A percentile compares a stretch with the other conserved stretches of the same genome.
Evolutionary conservation across 2,888 invertebrate species (phyloP).

Genomic region (Orchesella flavescens): DNA sequence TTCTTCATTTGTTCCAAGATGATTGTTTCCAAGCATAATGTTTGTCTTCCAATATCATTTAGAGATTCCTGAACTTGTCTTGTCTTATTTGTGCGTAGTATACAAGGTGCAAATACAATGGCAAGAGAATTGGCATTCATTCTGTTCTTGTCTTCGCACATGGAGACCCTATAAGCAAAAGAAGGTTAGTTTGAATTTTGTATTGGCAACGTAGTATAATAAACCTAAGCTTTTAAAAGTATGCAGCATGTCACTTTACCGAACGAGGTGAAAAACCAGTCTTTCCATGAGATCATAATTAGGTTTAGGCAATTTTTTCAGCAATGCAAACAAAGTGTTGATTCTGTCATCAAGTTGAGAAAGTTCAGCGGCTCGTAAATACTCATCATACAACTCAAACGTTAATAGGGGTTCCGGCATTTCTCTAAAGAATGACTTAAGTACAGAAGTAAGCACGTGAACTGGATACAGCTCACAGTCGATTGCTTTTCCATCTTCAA

Average conservation of each 20-base stretch:
- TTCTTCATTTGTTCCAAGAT: conserved; percentile 89
- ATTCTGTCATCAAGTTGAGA: conserved; percentile 87
- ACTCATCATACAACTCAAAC: conserved; percentile 95
- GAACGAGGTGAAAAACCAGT: conserved; percentile 91
- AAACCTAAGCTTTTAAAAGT: neutral
- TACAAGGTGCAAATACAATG: conserved; percentile 95
- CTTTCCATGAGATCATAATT: conserved; percentile 94
- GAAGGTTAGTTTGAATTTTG: neutral
- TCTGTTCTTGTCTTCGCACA: conserved; percentile 89
- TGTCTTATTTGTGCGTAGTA: conserved; percentile 85
- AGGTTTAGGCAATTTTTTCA: conserved; percentile 90
- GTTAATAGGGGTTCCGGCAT: conserved; percentile 94
- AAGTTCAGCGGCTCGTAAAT: conserved; percentile 90
- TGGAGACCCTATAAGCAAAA: conserved; percentile 80
- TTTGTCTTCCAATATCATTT: conserved; percentile 91
- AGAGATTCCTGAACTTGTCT: conserved; percentile 94
- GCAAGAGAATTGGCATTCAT: conserved; percentile 94
- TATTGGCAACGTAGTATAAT: neutral
- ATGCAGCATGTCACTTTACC: conserved; percentile 73
- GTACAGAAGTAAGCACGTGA: conserved; percentile 90
- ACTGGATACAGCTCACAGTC: conserved; percentile 87
- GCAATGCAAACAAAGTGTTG: conserved; percentile 87
- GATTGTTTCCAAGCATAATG: conserved; percentile 91
- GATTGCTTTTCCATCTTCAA: conserved; percentile 85
- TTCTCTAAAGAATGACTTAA: conserved; percentile 82